Evolutionary conservation across 2,113 vertebrate genomes (phyloP), one percentile per base, ranked within the genome.

Genomic region (Grammomys surdaster): DNA sequence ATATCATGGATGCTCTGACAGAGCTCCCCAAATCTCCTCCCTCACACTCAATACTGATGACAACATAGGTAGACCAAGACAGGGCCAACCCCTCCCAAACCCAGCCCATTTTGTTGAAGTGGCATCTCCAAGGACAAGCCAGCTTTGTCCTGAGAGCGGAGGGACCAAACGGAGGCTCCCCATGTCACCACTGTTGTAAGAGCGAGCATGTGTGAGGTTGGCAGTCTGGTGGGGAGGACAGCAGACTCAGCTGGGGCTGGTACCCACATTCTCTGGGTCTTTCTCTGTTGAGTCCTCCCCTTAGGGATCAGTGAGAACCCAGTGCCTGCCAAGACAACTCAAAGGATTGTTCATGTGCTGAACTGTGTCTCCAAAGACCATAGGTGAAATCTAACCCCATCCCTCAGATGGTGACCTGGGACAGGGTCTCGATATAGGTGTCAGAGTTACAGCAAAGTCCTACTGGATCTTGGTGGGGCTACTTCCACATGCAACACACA

Each of bases 211-310:
- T 58, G 20, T 75, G 48, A 69, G 12, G 60, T 33, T 60, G 20
- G 26, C 54, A 4, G 1, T 9, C 22, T 24, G 33, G 3, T 2
- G 1, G 24, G n/a, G 40, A 46, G 3, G 0, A 5, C 1, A 36
- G 31, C 36, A 0, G 87, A 3, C 40, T 43, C 5, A 0, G 0
- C 11, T 11, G 3, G 26, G 19, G 31, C 40, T 26, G 4, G 4
- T 0, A 0, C 9, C 5, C 1, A 17, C 2, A 0, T 43, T 6
- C 0, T 20, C 77, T 0, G 0, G 10, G 31, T 60, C 43, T 1
- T 16, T 67, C 54, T 28, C 65, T 48, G 33, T 13, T 40, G 12
- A 4, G 24, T 1, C 26, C 33, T 65, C 14, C 69, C 33, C 48
- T 36, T 5, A n/a, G 58, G 7, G 2, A 0, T 48, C 19, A 0